phyloP scores from a whole-genome alignment of 2,797 vertebrate species.

The Pangasius sanitwongsei region DNA sequence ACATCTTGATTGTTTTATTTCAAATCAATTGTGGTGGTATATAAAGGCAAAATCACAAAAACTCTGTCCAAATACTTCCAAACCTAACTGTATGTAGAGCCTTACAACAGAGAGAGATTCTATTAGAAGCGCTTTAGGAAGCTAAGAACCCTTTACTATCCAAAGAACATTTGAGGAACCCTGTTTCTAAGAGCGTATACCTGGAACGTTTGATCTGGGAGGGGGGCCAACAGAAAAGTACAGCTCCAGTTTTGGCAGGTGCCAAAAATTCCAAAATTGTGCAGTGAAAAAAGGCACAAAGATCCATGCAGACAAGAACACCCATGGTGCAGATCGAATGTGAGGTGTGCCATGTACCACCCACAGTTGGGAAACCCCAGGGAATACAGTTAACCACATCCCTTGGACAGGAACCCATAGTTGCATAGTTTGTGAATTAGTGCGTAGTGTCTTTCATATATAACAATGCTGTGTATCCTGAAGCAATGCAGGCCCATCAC shows the following conservation, averaged over 20 bases:
- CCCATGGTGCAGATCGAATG: constrained; percentile 23
- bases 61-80: too few relatives aligned
- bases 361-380: constrained; percentile 16
- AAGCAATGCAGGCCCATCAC: not conserved
- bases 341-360: constrained; percentile 1
- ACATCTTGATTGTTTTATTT: too few relatives aligned
- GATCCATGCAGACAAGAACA: constrained; percentile 19
- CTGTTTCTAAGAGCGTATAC: not conserved
- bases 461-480: constrained; percentile 29
- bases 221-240: not conserved
- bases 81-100: not conserved
- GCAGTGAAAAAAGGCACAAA: not conserved
- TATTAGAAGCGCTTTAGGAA: not conserved
- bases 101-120: not conserved
- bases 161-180: not conserved
- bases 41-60: too few relatives aligned
- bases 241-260: not conserved
- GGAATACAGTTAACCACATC: constrained; percentile 29
- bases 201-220: constrained; percentile 10
- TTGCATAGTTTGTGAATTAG: constrained; percentile 15
- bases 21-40: too few relatives aligned
- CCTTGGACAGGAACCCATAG: constrained; percentile 19
- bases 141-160: not conserved
- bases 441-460: not conserved
- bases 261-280: constrained; percentile 16